Evolutionary conservation across 1,140 invertebrate species (phyloP), one percentile per base, ranked within the genome.

Genomic region (Drosophila triauraria): DNA sequence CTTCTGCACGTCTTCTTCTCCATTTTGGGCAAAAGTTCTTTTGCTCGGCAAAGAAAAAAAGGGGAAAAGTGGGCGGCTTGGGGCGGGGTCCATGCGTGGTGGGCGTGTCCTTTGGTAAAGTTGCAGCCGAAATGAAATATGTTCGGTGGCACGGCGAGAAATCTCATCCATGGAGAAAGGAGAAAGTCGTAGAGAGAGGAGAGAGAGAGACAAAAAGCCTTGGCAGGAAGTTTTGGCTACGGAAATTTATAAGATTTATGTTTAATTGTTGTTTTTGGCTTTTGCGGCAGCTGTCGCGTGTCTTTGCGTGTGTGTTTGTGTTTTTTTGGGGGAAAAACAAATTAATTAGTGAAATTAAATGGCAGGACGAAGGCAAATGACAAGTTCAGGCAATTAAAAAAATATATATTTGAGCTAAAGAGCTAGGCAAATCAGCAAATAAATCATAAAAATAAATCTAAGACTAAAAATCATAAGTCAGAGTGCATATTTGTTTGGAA

Each of bases 191-290:
- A 20, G 32, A n/a, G 35, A 17, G 20, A 48, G 27, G 8, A 23
- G 51, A 53, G 42, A 53, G 42, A 51, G 79, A 57, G 81, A 74
- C 67, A 86, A 83, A 87, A 86, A 86, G 80, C 83, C 63, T 77
- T 88, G 77, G 69, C 84, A 80, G 77, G 77, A 87, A 88, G 74
- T 90, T 87, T 88, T 88, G 85, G 80, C 85, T 88, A 88, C 85
- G 80, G 78, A 88, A 88, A 88, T 88, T 88, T 88, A 90, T 90
- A 88, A 88, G 84, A 88, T 88, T 88, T 88, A 88, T 88, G 85
- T 90, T 88, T 88, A 88, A 88, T 88, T 90, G 84, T 88, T 88
- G 85, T 90, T 88, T 84, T 88, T 88, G 85, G 84, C 72, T 88
- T 88, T 78, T 88, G 84, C 84, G 84, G 84, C 84, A 88, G 77